Conservation (phyloP, 2,797 vertebrate species). For the Meriones psammophilus region DNA sequence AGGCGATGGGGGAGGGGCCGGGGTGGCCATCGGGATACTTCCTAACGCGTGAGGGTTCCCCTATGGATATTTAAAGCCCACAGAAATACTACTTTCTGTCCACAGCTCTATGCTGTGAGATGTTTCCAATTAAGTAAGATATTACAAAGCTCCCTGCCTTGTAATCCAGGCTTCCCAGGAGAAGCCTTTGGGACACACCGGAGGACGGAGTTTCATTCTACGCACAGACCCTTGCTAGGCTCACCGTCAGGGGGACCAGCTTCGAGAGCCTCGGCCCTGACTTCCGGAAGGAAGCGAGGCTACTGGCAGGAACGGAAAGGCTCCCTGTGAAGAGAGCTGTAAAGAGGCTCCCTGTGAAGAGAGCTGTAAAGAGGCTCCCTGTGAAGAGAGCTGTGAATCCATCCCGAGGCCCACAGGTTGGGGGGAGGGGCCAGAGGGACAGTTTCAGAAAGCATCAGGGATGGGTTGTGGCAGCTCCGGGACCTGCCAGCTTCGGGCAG, state of each 20-base stretch:
- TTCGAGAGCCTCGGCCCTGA: neutral
- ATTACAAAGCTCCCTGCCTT: neutral
- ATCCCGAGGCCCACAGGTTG: neutral
- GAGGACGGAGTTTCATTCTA: neutral
- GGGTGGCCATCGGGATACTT: neutral
- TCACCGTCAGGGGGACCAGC: neutral
- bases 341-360: neutral
- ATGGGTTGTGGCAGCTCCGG: neutral
- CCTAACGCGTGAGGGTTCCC: neutral
- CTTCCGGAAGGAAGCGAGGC: neutral
- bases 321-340: neutral
- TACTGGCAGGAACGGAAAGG: neutral
- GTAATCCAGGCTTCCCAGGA: neutral
- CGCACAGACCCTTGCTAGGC: neutral
- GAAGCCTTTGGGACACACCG: neutral
- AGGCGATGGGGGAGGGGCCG: fast-evolving
- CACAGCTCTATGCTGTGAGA: neutral
- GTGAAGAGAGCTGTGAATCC: neutral
- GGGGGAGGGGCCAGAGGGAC: too few relatives aligned
- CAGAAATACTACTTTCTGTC: neutral
- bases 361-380: neutral
- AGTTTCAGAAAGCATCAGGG: neutral
- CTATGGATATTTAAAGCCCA: neutral
- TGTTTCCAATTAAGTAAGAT: neutral
- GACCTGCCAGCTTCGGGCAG: too few relatives aligned